Percentiles rank a stretch among this genome's conserved stretches.
Conservation (phyloP, 2,888 invertebrate genomes). For the Ochlodes sylvanus region DNA sequence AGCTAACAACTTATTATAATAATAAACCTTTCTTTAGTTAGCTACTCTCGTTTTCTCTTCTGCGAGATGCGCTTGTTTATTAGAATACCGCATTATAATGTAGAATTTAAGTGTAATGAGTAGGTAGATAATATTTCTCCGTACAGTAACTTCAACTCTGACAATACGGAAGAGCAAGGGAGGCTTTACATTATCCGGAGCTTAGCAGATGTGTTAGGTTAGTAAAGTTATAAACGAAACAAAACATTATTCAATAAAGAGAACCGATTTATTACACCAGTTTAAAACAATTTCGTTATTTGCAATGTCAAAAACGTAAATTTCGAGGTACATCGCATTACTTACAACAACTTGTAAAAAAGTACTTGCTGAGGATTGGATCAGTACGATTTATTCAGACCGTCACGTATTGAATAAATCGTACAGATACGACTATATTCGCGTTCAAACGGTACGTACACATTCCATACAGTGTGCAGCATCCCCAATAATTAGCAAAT, state of each 20-base stretch:
- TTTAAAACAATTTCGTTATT: too few relatives aligned
- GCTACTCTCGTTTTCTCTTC: constrained; percentile 7
- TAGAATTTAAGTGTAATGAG: background rate
- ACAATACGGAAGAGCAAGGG: constrained; percentile 13
- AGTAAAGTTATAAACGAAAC: too few relatives aligned
- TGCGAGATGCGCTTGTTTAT: background rate
- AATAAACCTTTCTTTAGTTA: background rate
- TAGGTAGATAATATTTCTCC: background rate
- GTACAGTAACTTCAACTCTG: background rate
- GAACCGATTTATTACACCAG: too few relatives aligned
- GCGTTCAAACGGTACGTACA: background rate
- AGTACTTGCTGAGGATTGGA: too few relatives aligned
- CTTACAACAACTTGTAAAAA: too few relatives aligned
- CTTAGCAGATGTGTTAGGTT: background rate
- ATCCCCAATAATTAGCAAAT: constrained; percentile 13
- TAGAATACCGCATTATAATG: constrained; percentile 14
- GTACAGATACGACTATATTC: too few relatives aligned
- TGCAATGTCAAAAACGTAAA: too few relatives aligned
- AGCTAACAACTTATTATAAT: too few relatives aligned
- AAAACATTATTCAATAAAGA: too few relatives aligned
- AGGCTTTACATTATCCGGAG: background rate
- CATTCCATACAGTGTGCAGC: background rate
- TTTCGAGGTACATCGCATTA: too few relatives aligned
- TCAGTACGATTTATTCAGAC: too few relatives aligned
- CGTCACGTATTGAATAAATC: too few relatives aligned